These are phyloP conservation scores for Neoseiulus cucumeris DNA, from an alignment of 1,140 invertebrate genomes.

Conservation along the genomic window DNA sequence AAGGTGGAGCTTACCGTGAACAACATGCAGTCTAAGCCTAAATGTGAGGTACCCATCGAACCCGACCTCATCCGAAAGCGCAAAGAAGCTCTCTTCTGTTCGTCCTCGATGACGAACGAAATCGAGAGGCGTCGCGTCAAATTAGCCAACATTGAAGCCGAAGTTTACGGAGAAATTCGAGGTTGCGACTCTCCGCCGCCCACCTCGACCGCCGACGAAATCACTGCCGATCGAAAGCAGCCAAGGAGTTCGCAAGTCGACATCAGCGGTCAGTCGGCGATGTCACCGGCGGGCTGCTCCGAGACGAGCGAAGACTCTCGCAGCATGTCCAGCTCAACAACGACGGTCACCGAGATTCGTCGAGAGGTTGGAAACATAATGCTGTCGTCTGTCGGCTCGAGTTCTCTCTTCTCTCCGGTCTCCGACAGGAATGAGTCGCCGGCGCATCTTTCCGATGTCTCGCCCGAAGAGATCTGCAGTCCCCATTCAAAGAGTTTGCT, in stretches of 20 bases:
- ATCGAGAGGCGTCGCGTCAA: slow-evolving; percentile 8
- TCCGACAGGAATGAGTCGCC: background rate
- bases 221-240: no score
- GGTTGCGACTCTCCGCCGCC: background rate
- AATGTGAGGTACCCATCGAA: background rate
- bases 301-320: background rate
- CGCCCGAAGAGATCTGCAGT: background rate
- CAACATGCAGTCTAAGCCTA: slow-evolving; percentile 2
- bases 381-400: background rate
- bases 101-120: slow-evolving; percentile 10
- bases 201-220: background rate
- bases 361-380: background rate
- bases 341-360: background rate
- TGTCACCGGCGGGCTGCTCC: no score
- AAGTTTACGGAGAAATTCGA: slow-evolving; percentile 5
- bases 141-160: slow-evolving; percentile 5
- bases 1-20: slow-evolving; percentile 5
- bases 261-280: no score
- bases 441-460: background rate
- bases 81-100: slow-evolving; percentile 11
- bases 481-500: background rate
- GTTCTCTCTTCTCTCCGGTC: background rate
- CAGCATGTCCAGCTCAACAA: background rate
- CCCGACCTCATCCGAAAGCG: background rate
- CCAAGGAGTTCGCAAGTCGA: no score